Evolutionary conservation across 2,113 vertebrate species (phyloP).

Genomic region (Neodon shergylaensis): DNA sequence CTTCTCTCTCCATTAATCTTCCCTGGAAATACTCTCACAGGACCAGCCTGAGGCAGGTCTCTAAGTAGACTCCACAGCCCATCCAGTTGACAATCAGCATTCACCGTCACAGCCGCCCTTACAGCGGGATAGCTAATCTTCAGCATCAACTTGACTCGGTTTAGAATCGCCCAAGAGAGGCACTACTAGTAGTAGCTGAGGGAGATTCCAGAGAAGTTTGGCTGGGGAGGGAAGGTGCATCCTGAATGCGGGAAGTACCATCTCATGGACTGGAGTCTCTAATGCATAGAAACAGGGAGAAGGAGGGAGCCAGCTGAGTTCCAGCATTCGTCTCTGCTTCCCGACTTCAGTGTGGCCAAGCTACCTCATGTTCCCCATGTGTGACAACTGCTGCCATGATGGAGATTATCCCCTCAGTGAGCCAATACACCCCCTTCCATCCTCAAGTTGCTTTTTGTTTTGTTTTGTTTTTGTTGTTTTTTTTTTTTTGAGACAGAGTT

Average conservation of each 20-base stretch:
- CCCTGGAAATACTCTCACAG: neutral
- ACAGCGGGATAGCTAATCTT: no score
- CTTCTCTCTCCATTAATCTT: neutral
- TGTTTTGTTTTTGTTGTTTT: no score
- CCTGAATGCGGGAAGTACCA: no score
- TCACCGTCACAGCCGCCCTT: neutral
- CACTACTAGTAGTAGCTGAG: neutral
- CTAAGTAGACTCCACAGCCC: neutral
- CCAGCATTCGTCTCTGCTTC: neutral
- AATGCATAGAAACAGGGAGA: neutral
- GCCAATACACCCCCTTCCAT: no score
- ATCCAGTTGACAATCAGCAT: no score
- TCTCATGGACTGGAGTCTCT: no score
- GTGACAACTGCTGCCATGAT: neutral
- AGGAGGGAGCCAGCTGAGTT: neutral
- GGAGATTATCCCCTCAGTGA: neutral
- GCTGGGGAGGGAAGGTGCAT: neutral
- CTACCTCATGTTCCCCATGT: neutral
- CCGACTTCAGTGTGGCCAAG: neutral
- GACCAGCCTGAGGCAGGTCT: neutral
- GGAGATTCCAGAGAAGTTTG: neutral
- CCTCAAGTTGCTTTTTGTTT: neutral
- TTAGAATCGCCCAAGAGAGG: neutral
- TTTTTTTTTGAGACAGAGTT: no score
- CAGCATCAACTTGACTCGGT: neutral